A percentile compares a stretch with the other conserved stretches of the same genome.
Evolutionary conservation across 2,888 invertebrate genomes (phyloP).

Genomic region (Schizaphis graminum): DNA sequence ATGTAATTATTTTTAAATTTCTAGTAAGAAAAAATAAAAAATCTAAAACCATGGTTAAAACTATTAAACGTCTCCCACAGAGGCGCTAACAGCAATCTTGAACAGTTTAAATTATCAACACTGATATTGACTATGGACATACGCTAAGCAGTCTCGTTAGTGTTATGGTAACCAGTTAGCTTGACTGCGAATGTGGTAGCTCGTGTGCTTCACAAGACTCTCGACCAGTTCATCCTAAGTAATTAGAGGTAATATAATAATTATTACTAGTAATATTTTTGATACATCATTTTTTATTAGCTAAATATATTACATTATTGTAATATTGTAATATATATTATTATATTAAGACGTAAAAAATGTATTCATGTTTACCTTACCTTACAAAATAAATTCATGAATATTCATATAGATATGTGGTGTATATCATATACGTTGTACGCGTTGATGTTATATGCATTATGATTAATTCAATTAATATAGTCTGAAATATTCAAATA

Average conservation of each 20-base stretch:
- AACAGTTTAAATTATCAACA: constrained; percentile 64
- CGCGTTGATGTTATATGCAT: background rate
- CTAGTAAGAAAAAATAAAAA: constrained; percentile 44
- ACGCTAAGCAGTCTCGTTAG: constrained; percentile 57
- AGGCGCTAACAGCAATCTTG: constrained; percentile 58
- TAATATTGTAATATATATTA: background rate
- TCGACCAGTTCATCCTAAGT: constrained; percentile 48
- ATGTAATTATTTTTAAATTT: constrained; percentile 42
- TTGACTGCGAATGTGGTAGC: constrained; percentile 47
- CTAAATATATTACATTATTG: background rate
- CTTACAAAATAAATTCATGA: background rate
- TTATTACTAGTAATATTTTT: background rate
- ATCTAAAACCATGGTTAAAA: constrained; percentile 43
- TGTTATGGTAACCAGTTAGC: constrained; percentile 62
- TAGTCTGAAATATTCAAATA: background rate
- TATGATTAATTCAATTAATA: background rate
- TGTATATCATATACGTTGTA: background rate
- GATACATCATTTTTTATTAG: background rate
- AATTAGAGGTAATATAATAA: constrained; percentile 40
- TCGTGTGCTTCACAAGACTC: constrained; percentile 48
- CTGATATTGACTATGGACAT: constrained; percentile 61
- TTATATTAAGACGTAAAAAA: background rate
- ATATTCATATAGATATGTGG: background rate
- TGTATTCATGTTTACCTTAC: background rate
- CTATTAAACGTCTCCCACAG: constrained; percentile 53